phyloP scores from a whole-genome alignment of 2,797 vertebrate genomes.

The Pseudochirops cupreus region DNA sequence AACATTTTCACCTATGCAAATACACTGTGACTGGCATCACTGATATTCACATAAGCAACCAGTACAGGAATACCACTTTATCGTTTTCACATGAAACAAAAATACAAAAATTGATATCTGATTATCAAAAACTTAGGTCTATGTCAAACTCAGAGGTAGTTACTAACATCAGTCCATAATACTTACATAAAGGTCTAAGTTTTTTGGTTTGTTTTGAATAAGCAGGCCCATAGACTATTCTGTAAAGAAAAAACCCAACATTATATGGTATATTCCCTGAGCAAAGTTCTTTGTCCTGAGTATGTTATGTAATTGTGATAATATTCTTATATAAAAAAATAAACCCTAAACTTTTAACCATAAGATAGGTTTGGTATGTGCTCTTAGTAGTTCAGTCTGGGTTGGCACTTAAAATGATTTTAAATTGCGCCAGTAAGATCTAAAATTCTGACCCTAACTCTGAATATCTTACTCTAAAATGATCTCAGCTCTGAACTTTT shows the following conservation, averaged over 20 bases:
- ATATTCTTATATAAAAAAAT: conserved; percentile 91
- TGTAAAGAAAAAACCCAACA: conserved; percentile 90
- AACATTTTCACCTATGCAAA: conserved; percentile 85
- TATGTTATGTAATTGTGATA: conserved; percentile 93
- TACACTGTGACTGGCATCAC: conserved; percentile 82
- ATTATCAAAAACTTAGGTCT: conserved; percentile 88
- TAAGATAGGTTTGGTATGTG: conserved; percentile 91
- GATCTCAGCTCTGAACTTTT: conserved; percentile 86
- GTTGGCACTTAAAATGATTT: conserved; percentile 78
- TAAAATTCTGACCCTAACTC: conserved; percentile 68
- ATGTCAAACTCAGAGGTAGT: conserved; percentile 97
- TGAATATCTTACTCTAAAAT: conserved; percentile 44
- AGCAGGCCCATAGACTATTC: conserved; percentile 92
- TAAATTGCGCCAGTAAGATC: conserved; percentile 79
- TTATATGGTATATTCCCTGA: conserved; percentile 98
- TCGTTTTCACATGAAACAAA: conserved; percentile 84
- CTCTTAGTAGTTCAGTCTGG: conserved; percentile 88
- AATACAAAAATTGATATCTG: conserved; percentile 85
- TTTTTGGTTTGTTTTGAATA: conserved; percentile 91
- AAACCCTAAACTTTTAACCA: conserved; percentile 87
- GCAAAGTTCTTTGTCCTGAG: conserved; percentile 99
- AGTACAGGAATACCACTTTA: conserved; percentile 82
- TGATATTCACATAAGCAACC: conserved; percentile 83
- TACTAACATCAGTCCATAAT: conserved; percentile 93
- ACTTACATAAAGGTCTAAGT: conserved; percentile 89